These are phyloP conservation scores for Chydorus sphaericus DNA, from an alignment of 2,888 invertebrate genomes.

Conservation along the genomic window DNA sequence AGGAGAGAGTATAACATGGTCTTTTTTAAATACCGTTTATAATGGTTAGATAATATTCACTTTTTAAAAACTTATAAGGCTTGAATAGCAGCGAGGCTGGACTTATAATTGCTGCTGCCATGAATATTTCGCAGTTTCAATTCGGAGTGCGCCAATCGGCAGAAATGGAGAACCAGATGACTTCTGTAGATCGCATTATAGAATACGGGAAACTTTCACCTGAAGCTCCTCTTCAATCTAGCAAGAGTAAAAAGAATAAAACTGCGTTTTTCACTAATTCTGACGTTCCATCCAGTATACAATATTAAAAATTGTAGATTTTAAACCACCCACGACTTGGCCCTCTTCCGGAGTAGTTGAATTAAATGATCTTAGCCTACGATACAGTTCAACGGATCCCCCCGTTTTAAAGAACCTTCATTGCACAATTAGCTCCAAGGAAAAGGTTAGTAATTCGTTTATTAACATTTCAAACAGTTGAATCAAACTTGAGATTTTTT, in stretches of 20 bases:
- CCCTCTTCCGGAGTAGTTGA: no score
- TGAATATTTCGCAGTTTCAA: conserved; percentile 36
- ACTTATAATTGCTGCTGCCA: conserved; percentile 25
- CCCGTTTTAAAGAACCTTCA: neutral
- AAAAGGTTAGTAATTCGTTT: conserved; percentile 9
- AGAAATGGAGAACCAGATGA: conserved; percentile 75
- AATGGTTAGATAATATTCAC: neutral
- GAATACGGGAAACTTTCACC: conserved; percentile 59
- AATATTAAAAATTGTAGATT: no score
- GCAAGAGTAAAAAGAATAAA: no score
- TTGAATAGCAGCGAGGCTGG: conserved; percentile 24
- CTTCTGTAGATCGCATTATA: conserved; percentile 28
- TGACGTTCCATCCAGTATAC: no score
- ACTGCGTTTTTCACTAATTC: no score
- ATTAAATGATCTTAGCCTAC: no score
- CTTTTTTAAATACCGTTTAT: neutral
- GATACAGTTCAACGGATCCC: no score
- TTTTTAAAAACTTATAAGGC: conserved; percentile 2
- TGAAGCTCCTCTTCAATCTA: conserved; percentile 45
- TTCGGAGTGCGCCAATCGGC: conserved; percentile 90
- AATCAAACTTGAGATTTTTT: neutral
- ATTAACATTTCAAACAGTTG: no score
- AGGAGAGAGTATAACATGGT: conserved; percentile 30
- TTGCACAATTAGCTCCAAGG: neutral
- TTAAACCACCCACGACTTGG: no score